Conservation (phyloP, 2,888 invertebrate species). For the Drosophila atripex region DNA sequence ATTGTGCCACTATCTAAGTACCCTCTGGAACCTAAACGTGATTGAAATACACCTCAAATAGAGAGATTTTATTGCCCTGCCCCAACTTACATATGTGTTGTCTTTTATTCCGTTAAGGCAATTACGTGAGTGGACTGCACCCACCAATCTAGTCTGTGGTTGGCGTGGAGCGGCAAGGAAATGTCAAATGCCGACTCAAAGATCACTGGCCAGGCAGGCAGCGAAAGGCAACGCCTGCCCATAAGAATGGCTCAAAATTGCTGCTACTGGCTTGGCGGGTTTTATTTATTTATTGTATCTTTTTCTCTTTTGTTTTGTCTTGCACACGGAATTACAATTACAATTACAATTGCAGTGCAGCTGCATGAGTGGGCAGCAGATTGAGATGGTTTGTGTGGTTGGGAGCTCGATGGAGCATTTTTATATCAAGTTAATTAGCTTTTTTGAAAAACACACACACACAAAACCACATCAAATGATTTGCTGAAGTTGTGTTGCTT, state of each 20-base stretch:
- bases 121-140: slow-evolving; percentile 52
- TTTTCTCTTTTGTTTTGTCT: slow-evolving; percentile 39
- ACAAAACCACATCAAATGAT: slow-evolving; percentile 1
- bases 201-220: slow-evolving; percentile 4
- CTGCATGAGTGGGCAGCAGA: slow-evolving; percentile 56
- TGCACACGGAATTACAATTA: slow-evolving; percentile 54
- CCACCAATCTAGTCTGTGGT: slow-evolving; percentile 20
- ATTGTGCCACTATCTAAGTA: neutral
- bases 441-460: slow-evolving; percentile 12
- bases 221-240: slow-evolving; percentile 18
- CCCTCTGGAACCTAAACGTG: slow-evolving; percentile 7
- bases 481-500: slow-evolving; percentile 8
- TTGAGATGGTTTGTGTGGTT: slow-evolving; percentile 19
- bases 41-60: neutral
- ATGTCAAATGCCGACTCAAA: slow-evolving; percentile 51
- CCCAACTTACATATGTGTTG: neutral
- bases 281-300: slow-evolving; percentile 13
- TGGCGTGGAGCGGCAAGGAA: slow-evolving; percentile 35
- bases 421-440: slow-evolving; percentile 61
- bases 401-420: slow-evolving; percentile 40
- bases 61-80: neutral
- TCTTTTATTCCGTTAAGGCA: slow-evolving; percentile 19
- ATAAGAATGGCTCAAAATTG: slow-evolving; percentile 55
- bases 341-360: slow-evolving; percentile 35
- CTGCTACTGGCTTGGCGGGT: slow-evolving; percentile 37